phyloP scores from a whole-genome alignment of 2,113 vertebrate genomes.

The Puntigrus tetrazona region DNA sequence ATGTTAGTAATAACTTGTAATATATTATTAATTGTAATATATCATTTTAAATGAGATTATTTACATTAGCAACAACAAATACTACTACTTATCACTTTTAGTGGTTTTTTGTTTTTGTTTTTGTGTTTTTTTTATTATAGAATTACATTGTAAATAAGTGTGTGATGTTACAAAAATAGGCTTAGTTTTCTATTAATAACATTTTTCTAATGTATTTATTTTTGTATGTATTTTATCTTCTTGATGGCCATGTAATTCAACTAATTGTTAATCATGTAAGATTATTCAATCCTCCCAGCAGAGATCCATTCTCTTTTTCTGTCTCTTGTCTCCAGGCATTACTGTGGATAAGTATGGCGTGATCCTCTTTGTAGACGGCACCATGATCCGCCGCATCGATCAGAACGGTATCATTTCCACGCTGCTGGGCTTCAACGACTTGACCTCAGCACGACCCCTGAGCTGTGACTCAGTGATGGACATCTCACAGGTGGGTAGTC shows the following conservation, averaged over 20 bases:
- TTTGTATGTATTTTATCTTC: neutral
- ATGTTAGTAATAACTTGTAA: too few species aligned
- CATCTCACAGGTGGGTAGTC: constrained; percentile 87
- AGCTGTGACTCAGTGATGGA: constrained; percentile 99
- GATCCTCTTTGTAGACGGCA: constrained; percentile 96
- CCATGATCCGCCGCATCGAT: constrained; percentile 94
- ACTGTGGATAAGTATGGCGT: constrained; percentile 94
- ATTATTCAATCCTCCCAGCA: neutral
- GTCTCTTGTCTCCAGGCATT: constrained; percentile 79
- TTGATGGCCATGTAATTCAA: neutral
- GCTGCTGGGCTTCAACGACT: constrained; percentile 93
- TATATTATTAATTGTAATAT: too few species aligned
- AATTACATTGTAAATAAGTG: too few species aligned
- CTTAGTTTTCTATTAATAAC: too few species aligned
- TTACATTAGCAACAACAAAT: neutral
- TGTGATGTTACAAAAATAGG: too few species aligned
- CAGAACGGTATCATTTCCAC: constrained; percentile 98
- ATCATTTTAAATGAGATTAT: neutral
- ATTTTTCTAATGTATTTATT: too few species aligned
- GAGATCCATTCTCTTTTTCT: constrained; percentile 1
- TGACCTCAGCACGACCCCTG: constrained; percentile 94
- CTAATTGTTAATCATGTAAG: neutral
- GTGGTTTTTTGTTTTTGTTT: neutral
- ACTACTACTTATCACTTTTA: neutral
- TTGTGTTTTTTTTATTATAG: neutral